These are phyloP conservation scores for Maccullochella peelii DNA, from an alignment of 2,113 vertebrate genomes.

Conservation along the genomic window DNA sequence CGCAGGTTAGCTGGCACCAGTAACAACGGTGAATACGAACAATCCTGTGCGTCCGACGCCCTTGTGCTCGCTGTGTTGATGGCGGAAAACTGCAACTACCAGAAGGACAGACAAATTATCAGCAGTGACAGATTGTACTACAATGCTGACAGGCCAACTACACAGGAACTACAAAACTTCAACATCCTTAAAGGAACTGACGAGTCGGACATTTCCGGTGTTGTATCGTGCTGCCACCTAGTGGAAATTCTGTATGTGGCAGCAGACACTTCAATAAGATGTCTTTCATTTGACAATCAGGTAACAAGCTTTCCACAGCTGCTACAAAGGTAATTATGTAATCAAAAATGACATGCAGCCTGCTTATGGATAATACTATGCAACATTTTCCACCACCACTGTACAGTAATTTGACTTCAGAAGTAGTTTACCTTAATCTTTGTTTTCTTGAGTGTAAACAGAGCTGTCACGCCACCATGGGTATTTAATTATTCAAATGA, in stretches of 20 bases:
- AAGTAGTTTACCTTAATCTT: too few species aligned
- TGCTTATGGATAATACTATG: background rate
- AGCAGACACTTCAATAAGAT: background rate
- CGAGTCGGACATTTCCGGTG: slow-evolving; percentile 6
- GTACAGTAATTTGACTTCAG: too few species aligned
- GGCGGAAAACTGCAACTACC: background rate
- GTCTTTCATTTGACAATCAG: background rate
- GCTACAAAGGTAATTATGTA: background rate
- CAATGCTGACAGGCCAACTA: slow-evolving; percentile 79
- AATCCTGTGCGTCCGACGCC: background rate
- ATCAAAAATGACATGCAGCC: background rate
- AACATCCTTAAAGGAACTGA: slow-evolving; percentile 56
- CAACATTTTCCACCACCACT: too few species aligned
- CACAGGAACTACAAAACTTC: slow-evolving; percentile 75
- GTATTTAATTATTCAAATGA: too few species aligned
- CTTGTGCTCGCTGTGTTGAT: background rate
- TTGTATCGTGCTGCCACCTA: slow-evolving; percentile 24
- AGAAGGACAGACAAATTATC: slow-evolving; percentile 20
- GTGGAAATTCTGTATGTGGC: background rate
- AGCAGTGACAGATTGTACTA: slow-evolving; percentile 70
- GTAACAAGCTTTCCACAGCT: background rate
- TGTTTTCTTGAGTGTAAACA: too few species aligned
- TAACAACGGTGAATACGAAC: background rate
- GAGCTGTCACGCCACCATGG: too few species aligned
- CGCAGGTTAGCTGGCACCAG: slow-evolving; percentile 11